phyloP scores from a whole-genome alignment of 1,140 invertebrate genomes.

The Procambarus clarkii region DNA sequence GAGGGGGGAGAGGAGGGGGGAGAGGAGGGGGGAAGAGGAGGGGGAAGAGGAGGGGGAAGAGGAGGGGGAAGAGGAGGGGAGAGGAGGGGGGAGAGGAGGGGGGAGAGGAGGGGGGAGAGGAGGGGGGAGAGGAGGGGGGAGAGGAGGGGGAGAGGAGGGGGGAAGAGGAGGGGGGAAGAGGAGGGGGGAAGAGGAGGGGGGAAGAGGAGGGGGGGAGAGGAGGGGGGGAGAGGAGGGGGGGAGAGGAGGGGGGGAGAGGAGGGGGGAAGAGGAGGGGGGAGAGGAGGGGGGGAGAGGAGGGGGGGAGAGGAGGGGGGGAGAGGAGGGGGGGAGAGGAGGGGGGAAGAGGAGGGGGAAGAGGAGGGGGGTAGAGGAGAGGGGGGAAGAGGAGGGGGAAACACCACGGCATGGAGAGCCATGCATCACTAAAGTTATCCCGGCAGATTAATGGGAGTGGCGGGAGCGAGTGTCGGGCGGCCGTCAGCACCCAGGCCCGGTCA shows the following conservation, averaged over 20 bases:
- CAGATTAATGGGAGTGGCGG: background rate
- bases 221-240: background rate
- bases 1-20: background rate
- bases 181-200: background rate
- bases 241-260: background rate
- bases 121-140: too few relatives aligned
- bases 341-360: too few relatives aligned
- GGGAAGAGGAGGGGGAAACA: background rate
- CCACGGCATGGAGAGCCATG: background rate
- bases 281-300: too few relatives aligned
- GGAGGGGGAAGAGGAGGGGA: too few relatives aligned
- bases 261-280: too few relatives aligned
- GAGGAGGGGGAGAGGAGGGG: too few relatives aligned
- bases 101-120: too few relatives aligned
- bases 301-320: too few relatives aligned
- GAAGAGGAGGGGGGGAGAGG: background rate
- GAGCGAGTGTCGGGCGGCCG: background rate
- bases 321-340: too few relatives aligned
- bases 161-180: too few relatives aligned
- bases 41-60: background rate
- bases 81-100: too few relatives aligned
- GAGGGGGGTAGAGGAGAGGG: too few relatives aligned
- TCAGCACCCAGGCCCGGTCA: background rate
- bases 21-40: background rate
- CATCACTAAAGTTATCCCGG: background rate